Percentiles rank a stretch among this genome's conserved stretches.
Conservation (phyloP, 2,113 vertebrate species). For the Eulacestoma nigropectus region DNA sequence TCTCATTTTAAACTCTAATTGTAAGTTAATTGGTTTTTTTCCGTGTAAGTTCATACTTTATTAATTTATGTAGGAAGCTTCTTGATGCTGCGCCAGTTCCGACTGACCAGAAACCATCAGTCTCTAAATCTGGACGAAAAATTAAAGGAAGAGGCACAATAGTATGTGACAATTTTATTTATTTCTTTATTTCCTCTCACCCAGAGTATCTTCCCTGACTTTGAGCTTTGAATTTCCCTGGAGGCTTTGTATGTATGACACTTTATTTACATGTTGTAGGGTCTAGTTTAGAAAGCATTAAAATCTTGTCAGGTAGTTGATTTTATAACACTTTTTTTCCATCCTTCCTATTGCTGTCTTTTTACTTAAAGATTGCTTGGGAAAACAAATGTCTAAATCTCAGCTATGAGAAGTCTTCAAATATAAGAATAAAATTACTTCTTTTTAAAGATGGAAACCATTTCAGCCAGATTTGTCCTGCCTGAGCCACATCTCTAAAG, state of each 20-base stretch:
- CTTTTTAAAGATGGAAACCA: neutral
- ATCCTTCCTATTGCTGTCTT: neutral
- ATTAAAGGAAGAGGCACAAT: constrained; percentile 97
- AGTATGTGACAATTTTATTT: constrained; percentile 71
- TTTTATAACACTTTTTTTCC: neutral
- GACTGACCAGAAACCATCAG: constrained; percentile 84
- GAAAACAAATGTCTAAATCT: neutral
- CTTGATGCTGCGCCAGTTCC: constrained; percentile 68
- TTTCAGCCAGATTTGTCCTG: neutral
- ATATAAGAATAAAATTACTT: neutral
- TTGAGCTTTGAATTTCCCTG: neutral
- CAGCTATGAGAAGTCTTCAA: neutral
- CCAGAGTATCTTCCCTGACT: neutral
- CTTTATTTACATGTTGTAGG: neutral
- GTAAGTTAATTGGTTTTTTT: neutral
- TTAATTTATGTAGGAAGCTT: constrained; percentile 73
- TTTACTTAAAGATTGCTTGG: neutral
- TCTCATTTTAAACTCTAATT: neutral
- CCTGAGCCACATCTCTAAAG: neutral
- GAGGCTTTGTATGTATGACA: neutral
- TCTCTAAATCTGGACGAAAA: constrained; percentile 96
- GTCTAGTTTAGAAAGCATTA: neutral
- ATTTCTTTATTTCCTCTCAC: neutral
- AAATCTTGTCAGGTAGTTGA: neutral
- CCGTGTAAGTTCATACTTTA: neutral